phyloP scores from a whole-genome alignment of 1,140 invertebrate species.

The Eumaeus atala region DNA sequence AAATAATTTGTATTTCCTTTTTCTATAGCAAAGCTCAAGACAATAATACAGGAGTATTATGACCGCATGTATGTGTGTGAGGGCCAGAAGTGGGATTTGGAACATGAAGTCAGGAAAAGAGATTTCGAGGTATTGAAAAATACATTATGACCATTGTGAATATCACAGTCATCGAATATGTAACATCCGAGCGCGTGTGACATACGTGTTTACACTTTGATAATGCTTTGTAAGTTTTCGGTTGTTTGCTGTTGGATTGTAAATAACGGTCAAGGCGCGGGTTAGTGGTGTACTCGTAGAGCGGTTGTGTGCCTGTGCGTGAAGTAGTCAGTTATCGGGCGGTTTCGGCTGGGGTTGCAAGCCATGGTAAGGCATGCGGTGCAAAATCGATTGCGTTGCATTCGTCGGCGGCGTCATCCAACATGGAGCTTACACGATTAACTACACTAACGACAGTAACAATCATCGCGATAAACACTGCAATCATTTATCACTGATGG shows the following conservation, averaged over 20 bases:
- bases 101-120: conserved; percentile 98
- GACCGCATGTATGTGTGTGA: conserved; percentile 96
- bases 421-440: conserved; percentile 69
- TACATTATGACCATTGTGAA: conserved; percentile 75
- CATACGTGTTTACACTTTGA: conserved; percentile 69
- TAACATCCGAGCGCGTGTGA: conserved; percentile 72
- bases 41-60: conserved; percentile 96
- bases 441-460: conserved; percentile 68
- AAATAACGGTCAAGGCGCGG: conserved; percentile 68
- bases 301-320: conserved; percentile 43
- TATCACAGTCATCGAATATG: conserved; percentile 73
- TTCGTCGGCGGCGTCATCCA: conserved; percentile 41
- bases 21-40: conserved; percentile 86
- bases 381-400: conserved; percentile 66
- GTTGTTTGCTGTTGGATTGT: conserved; percentile 73
- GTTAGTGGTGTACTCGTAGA: conserved; percentile 60
- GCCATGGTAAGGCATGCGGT: conserved; percentile 50
- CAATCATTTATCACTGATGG: conserved; percentile 46
- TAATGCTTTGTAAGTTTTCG: conserved; percentile 74
- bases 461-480: conserved; percentile 55
- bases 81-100: conserved; percentile 99
- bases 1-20: conserved; percentile 74
- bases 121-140: conserved; percentile 93
- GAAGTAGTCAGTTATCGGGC: conserved; percentile 32
- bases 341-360: conserved; percentile 33